phyloP scores from a whole-genome alignment of 2,113 vertebrate genomes.

The Tricholaema leucomelas region DNA sequence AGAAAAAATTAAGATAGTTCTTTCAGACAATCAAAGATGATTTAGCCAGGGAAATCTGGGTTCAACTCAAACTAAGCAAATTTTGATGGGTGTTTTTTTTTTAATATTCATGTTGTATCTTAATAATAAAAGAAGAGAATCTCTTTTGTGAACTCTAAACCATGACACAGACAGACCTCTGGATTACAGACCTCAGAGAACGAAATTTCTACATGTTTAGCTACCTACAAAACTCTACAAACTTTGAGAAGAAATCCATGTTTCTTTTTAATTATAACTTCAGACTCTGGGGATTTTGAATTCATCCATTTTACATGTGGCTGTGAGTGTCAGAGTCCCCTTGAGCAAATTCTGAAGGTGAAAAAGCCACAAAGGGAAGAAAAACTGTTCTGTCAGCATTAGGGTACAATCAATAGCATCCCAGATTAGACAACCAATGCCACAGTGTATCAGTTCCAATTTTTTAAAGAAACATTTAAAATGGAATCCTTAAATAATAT shows the following conservation, averaged over 20 bases:
- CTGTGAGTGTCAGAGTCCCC: background rate
- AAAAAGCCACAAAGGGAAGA: slow-evolving; percentile 49
- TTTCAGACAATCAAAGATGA: background rate
- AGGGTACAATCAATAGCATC: slow-evolving; percentile 43
- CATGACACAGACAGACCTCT: background rate
- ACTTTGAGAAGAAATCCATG: background rate
- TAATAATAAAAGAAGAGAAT: background rate
- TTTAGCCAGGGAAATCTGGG: background rate
- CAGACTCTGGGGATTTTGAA: background rate
- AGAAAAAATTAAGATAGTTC: background rate
- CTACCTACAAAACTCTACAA: background rate
- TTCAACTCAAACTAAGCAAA: background rate
- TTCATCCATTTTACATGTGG: background rate
- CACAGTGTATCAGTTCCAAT: background rate
- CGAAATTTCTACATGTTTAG: background rate
- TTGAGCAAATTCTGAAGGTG: slow-evolving; percentile 10
- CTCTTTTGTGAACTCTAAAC: background rate
- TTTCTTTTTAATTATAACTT: background rate
- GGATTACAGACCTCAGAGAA: background rate
- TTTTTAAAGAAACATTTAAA: background rate
- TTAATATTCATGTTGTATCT: background rate
- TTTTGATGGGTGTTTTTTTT: background rate
- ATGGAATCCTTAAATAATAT: slow-evolving; percentile 52
- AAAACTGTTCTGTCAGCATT: slow-evolving; percentile 32
- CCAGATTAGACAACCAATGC: slow-evolving; percentile 11